Evolutionary conservation across 2,888 invertebrate species (phyloP), one percentile per base, ranked within the genome.

Genomic region (Euzophera pinguis): DNA sequence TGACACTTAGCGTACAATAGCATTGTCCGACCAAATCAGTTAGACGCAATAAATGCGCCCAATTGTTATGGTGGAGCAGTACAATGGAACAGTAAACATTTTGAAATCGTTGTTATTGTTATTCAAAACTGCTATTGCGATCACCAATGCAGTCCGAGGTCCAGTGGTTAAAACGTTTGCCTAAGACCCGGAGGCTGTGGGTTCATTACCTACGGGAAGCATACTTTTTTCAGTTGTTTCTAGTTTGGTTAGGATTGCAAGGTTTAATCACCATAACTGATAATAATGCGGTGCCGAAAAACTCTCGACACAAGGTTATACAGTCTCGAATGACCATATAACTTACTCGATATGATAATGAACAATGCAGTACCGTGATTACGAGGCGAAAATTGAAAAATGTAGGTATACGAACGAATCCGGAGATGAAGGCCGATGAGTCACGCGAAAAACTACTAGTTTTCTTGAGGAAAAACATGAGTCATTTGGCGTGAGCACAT

Each of bases 51-150:
- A 9, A 9, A 39, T 16, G 13, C 39, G 13, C 14, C 14, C 39
- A 13, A 39, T 39, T 39, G 39, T 39, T 39, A 39, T 39, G 39
- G 39, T 39, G 9, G 37, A 37, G 8, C 39, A 16, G 16, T 29
- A 47, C 45, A 43, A 47, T 38, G 52, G 42, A 47, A 39, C 38
- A 32, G 37, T 51, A 52, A 52, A 52, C 38, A 45, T 52, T 52
- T 52, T 45, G 45, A 38, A 50, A 50, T 50, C 29, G 16, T 39
- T 38, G 27, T 39, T 39, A 13, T 38, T 49, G 45, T 53, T 53
- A 42, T 49, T 48, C 43, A 27, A 27, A 42, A 49, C 37, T 35
- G 35, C 42, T 53, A 45, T 45, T 32, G 32, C 45, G 45, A 14
- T 14, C 14, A 29, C 45, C 32, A 29, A 45, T 45, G 16, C n/a